phyloP scores from a whole-genome alignment of 2,888 invertebrate species.

The Scaptomyza caliginosa region DNA sequence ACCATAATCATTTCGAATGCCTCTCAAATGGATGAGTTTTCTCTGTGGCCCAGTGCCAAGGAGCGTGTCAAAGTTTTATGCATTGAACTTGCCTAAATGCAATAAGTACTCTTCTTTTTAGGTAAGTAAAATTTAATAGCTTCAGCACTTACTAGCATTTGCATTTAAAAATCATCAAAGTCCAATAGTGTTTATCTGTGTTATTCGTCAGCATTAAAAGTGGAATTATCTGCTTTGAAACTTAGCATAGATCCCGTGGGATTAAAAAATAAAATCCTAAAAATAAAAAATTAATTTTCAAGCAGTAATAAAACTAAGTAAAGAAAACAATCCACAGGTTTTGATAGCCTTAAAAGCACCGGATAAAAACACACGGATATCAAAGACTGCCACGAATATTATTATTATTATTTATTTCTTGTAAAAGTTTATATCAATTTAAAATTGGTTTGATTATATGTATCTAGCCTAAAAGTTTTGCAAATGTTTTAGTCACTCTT shows the following conservation, averaged over 20 bases:
- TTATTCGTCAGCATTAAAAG: neutral
- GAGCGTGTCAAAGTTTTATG: constrained; percentile 33
- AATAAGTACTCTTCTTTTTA: constrained; percentile 5
- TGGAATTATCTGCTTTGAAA: neutral
- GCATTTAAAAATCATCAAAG: too few species aligned
- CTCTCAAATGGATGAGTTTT: constrained; percentile 41
- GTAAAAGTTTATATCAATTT: neutral
- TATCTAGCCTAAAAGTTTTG: constrained; percentile 45
- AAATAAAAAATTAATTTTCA: constrained; percentile 4
- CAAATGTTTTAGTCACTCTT: constrained; percentile 39
- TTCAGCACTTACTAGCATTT: too few species aligned
- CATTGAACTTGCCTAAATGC: constrained; percentile 59
- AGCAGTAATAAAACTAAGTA: neutral
- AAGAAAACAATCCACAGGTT: neutral
- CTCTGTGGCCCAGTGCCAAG: constrained; percentile 29
- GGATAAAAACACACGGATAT: neutral
- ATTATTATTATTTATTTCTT: neutral
- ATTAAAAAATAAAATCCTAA: neutral
- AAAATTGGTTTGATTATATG: constrained; percentile 33
- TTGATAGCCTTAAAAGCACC: neutral
- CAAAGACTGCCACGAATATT: neutral
- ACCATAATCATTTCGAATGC: constrained; percentile 30
- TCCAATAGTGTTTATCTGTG: too few species aligned
- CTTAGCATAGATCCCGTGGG: neutral
- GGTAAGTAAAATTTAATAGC: neutral